Conservation (phyloP, 2,888 invertebrate genomes). For the Malthinus flaveolus region DNA sequence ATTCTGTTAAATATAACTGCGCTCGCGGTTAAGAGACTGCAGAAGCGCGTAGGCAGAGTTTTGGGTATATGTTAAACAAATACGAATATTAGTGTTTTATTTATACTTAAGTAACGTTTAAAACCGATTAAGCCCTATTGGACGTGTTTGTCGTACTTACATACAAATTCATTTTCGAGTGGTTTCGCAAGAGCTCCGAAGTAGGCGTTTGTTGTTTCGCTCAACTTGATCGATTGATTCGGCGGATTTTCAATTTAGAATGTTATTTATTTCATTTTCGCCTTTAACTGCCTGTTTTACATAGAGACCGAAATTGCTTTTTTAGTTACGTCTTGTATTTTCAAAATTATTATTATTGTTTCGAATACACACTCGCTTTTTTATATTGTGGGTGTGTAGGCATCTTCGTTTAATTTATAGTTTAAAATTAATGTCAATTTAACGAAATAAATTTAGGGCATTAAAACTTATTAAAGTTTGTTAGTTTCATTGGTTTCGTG, state of each 20-base stretch:
- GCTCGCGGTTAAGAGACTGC: no score
- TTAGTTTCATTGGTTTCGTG: no score
- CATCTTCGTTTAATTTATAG: no score
- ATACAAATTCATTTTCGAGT: slow-evolving; percentile 38
- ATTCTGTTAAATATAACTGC: no score
- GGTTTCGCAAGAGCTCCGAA: slow-evolving; percentile 36
- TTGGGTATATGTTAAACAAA: not conserved
- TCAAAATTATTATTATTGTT: no score
- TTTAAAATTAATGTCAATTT: no score
- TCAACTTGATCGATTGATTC: slow-evolving; percentile 44
- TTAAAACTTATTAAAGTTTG: no score
- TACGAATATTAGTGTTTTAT: not conserved
- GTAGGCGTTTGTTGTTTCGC: slow-evolving; percentile 40
- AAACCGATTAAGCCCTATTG: slow-evolving; percentile 5
- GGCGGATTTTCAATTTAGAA: slow-evolving; percentile 45
- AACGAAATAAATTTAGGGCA: no score
- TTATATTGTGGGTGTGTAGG: no score
- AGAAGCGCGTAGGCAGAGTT: no score
- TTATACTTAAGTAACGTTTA: not conserved
- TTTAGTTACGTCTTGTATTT: no score
- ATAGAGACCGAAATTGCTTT: not conserved
- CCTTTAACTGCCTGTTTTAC: not conserved
- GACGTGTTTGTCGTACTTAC: slow-evolving; percentile 20
- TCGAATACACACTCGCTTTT: no score
- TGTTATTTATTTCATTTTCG: slow-evolving; percentile 40